Base-by-base conservation (phyloP, 1,140 invertebrate species). In the Drosophila sproati region DNA sequence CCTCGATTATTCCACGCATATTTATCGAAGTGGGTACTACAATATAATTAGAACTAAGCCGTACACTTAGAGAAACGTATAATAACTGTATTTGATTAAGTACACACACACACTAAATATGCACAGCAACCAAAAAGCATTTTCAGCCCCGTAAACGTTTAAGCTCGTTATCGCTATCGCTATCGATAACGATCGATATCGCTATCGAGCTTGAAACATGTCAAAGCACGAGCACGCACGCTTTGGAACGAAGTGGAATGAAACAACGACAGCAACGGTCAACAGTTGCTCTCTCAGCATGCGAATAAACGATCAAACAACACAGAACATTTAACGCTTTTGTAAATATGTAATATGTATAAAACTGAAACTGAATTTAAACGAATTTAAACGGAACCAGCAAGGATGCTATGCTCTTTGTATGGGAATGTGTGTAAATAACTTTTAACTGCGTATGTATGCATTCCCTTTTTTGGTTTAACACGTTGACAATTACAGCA, bases 391-490 rank as follows among this genome's bases (percentile, higher is more conserved):
- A 32, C 28, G 34, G 48, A 60, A 56, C 50, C 56, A 55, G 60
- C 32, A 64, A 77, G 57, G 60, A 59, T 66, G 52, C 20, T 20
- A 60, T 63, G 62, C 78, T 61, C 39, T 75, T 41, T 52, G 55
- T 78, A 73, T 77, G 66, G 57, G 73, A 78, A 78, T 86, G 77
- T 68, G 63, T 86, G 79, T 85, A 78, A 72, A 66, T 57, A 85
- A 77, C 61, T 79, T 79, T 62, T 79, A 62, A 76, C 54, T 75
- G 59, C 61, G 48, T 78, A 73, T 79, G 80, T 82, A 82, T 80
- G 74, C 67, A 63, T 72, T 39, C 41, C 47, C 12, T 43, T 60
- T 5, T 35, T 47, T 35, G 47, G 28, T 31, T 55, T 50, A 41
- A 59, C 31, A 12, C 31, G 4, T 57, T 56, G 47, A 59, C 29